Conservation (phyloP, 1,140 invertebrate genomes). For the Armadillidium nasatum region DNA sequence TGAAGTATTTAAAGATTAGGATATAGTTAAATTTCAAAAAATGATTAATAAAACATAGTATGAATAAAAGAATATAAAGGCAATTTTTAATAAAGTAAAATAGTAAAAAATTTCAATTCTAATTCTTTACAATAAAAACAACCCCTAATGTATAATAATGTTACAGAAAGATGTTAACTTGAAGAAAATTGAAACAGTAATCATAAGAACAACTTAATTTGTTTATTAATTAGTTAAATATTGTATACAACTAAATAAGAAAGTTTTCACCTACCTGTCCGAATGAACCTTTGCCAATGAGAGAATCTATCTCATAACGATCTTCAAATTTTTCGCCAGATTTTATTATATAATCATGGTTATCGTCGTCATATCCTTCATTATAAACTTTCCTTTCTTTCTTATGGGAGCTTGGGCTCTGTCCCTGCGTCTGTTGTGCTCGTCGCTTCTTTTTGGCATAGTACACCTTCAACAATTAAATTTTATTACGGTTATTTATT, state of each 20-base stretch:
- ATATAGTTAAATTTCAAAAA: too few species aligned
- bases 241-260: too few species aligned
- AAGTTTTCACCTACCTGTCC: constrained; percentile 65
- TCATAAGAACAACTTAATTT: constrained; percentile 49
- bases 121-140: too few species aligned
- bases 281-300: constrained; percentile 97
- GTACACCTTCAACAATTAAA: constrained; percentile 68
- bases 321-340: constrained; percentile 98
- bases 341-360: constrained; percentile 99
- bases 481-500: too few species aligned
- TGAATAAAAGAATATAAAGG: too few species aligned
- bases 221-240: not conserved
- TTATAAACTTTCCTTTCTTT: constrained; percentile 93
- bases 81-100: too few species aligned
- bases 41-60: too few species aligned
- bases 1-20: too few species aligned
- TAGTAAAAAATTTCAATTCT: too few species aligned
- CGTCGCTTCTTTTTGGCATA: constrained; percentile 96
- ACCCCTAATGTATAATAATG: constrained; percentile 50
- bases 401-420: constrained; percentile 67
- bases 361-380: constrained; percentile 98
- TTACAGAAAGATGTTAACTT: constrained; percentile 52
- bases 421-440: constrained; percentile 79
- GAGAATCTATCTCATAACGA: constrained; percentile 96
- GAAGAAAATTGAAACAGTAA: constrained; percentile 11